These are phyloP conservation scores for Mythimna ferrago DNA, from an alignment of 2,888 invertebrate genomes.

Conservation along the genomic window DNA sequence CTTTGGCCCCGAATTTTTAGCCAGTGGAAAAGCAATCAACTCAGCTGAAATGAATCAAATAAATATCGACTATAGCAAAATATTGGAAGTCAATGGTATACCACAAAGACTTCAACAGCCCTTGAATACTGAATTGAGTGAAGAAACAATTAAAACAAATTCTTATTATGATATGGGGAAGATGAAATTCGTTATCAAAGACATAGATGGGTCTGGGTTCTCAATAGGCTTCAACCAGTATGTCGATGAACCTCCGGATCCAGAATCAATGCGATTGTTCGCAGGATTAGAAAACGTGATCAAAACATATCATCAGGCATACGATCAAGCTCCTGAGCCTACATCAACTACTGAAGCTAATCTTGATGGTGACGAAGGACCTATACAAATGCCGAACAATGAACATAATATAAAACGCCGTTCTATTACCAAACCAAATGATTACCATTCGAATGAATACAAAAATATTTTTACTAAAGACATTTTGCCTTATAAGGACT, in stretches of 20 bases:
- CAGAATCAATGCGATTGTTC: conserved; percentile 80
- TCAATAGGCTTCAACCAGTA: conserved; percentile 85
- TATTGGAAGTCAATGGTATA: conserved; percentile 72
- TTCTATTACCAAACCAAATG: conserved; percentile 64
- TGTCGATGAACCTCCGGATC: conserved; percentile 80
- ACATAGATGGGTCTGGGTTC: conserved; percentile 83
- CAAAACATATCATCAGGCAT: conserved; percentile 77
- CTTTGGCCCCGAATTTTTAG: conserved; percentile 73
- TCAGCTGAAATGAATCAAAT: conserved; percentile 80
- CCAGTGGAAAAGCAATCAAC: conserved; percentile 76
- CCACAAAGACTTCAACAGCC: conserved; percentile 82
- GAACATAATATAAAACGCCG: conserved; percentile 69
- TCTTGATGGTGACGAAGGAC: conserved; percentile 42
- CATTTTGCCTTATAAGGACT: conserved; percentile 69
- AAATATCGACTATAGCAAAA: conserved; percentile 76
- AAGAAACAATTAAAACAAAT: conserved; percentile 61
- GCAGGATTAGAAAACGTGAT: conserved; percentile 80
- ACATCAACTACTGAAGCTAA: conserved; percentile 17
- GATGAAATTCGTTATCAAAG: conserved; percentile 79
- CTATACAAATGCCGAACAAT: conserved; percentile 33
- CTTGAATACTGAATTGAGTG: conserved; percentile 70
- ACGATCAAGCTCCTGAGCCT: conserved; percentile 58
- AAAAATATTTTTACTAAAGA: conserved; percentile 70
- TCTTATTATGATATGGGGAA: conserved; percentile 73
- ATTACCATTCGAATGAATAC: conserved; percentile 76